These are phyloP conservation scores for Formica selysi DNA, from an alignment of 1,140 invertebrate genomes.

Conservation along the genomic window DNA sequence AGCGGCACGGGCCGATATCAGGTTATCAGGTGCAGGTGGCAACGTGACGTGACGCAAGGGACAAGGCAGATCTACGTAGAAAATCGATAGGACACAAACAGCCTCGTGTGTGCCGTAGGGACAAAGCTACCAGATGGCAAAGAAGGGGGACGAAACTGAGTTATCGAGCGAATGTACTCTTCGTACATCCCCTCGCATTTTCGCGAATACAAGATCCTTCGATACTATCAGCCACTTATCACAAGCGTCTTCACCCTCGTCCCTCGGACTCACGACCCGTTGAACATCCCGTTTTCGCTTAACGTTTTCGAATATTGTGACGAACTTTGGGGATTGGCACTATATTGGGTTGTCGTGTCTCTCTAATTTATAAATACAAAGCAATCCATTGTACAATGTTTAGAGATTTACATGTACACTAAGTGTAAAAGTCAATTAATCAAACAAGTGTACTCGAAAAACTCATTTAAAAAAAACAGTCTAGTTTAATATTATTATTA, in stretches of 20 bases:
- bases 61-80: slow-evolving; percentile 28
- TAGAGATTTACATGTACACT: neutral
- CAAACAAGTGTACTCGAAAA: neutral
- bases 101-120: slow-evolving; percentile 17
- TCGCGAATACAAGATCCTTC: slow-evolving; percentile 29
- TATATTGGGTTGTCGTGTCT: neutral
- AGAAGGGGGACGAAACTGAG: slow-evolving; percentile 39
- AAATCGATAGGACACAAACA: slow-evolving; percentile 32
- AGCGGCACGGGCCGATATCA: slow-evolving; percentile 31
- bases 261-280: slow-evolving; percentile 41
- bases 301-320: neutral
- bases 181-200: neutral
- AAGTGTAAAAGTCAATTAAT: neutral
- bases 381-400: neutral
- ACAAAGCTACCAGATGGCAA: slow-evolving; percentile 13
- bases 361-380: slow-evolving; percentile 8
- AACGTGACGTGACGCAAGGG: slow-evolving; percentile 17
- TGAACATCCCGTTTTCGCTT: slow-evolving; percentile 49
- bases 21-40: slow-evolving; percentile 45
- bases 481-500: neutral
- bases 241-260: neutral
- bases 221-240: slow-evolving; percentile 31
- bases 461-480: neutral
- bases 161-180: slow-evolving; percentile 45
- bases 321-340: neutral